phyloP scores from a whole-genome alignment of 2,113 vertebrate species.

The Aspiorhynchus laticeps region DNA sequence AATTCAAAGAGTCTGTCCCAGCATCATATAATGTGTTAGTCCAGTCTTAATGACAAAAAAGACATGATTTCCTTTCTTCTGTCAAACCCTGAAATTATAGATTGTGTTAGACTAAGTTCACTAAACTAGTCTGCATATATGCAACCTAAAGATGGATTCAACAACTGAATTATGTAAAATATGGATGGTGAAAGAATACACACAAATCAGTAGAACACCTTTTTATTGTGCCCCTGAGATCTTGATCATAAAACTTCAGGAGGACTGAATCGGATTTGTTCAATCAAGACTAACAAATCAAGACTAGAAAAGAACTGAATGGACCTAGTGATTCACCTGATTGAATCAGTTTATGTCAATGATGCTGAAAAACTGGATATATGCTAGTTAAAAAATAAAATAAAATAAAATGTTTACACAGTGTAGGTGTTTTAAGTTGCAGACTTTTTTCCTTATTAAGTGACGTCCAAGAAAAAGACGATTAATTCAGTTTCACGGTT shows the following conservation, averaged over 20 bases:
- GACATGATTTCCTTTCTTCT: background rate
- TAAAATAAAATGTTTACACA: background rate
- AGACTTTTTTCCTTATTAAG: background rate
- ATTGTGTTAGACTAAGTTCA: background rate
- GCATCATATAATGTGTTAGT: background rate
- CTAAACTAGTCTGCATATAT: background rate
- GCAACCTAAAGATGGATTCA: background rate
- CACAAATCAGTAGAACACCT: slow-evolving; percentile 33
- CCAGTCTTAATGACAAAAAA: background rate
- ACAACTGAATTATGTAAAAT: background rate
- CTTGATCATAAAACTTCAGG: background rate
- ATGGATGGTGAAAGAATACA: background rate
- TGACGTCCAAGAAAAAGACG: background rate
- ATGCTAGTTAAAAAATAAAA: background rate
- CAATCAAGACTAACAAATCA: background rate
- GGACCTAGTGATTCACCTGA: background rate
- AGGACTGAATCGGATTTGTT: background rate
- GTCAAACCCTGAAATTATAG: background rate
- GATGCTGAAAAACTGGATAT: background rate
- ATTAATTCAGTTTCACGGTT: background rate
- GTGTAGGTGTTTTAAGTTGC: background rate
- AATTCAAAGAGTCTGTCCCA: no score
- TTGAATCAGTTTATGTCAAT: background rate
- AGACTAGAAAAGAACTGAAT: background rate
- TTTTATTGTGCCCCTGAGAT: slow-evolving; percentile 14